Percentiles rank a stretch among this genome's conserved stretches.
Conservation (phyloP, 2,797 vertebrate genomes). For the Schizopygopsis pylzovi region DNA sequence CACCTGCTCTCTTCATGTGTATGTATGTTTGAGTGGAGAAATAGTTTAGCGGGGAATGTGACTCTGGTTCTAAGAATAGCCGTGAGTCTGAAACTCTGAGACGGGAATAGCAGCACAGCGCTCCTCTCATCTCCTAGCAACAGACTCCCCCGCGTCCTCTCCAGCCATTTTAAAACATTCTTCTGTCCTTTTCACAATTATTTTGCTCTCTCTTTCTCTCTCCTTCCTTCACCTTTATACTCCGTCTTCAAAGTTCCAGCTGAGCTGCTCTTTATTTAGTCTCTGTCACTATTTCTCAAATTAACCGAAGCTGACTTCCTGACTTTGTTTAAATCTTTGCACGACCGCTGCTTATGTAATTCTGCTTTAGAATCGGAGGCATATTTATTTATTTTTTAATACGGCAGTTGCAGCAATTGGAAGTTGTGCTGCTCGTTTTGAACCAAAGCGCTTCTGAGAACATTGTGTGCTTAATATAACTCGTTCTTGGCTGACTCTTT, state of each 20-base stretch:
- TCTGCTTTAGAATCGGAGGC: conserved; percentile 32
- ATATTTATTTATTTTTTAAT: not conserved
- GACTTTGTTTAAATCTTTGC: not conserved
- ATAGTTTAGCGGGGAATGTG: conserved; percentile 78
- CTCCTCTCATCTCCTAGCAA: conserved; percentile 81
- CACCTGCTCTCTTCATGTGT: conserved; percentile 44
- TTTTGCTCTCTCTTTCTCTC: conserved; percentile 1
- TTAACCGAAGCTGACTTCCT: not conserved
- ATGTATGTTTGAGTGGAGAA: conserved; percentile 56
- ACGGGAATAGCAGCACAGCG: conserved; percentile 80
- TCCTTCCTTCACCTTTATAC: conserved; percentile 21
- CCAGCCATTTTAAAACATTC: conserved; percentile 72
- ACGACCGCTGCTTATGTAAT: conserved; percentile 33
- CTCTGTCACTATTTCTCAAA: not conserved
- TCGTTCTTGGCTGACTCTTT: conserved; percentile 21
- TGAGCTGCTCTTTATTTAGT: conserved; percentile 15
- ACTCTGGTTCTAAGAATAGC: conserved; percentile 83
- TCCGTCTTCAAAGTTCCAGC: not conserved
- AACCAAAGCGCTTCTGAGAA: conserved; percentile 32
- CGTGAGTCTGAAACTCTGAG: conserved; percentile 79
- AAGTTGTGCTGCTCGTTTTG: conserved; percentile 9
- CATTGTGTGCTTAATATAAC: conserved; percentile 35
- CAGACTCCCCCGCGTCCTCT: conserved; percentile 78
- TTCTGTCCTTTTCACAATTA: conserved; percentile 31
- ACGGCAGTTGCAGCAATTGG: not conserved